These are phyloP conservation scores for Rhyacophila brunnea DNA, from an alignment of 1,140 invertebrate genomes.

Conservation along the genomic window DNA sequence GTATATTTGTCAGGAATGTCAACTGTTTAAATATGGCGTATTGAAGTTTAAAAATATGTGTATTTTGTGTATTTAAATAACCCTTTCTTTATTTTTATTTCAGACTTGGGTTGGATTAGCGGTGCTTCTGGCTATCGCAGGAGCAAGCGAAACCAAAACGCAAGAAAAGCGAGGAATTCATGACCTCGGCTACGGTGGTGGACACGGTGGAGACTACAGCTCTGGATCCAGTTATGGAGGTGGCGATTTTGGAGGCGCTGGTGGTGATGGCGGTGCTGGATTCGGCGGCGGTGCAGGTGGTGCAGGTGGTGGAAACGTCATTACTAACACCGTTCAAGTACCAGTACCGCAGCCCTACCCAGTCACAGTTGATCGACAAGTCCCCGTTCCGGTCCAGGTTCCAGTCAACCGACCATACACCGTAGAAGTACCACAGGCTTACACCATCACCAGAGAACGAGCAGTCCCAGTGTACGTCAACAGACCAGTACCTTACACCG, in stretches of 20 bases:
- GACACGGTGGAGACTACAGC: background rate
- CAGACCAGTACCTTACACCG: slow-evolving; percentile 52
- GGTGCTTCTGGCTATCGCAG: slow-evolving; percentile 35
- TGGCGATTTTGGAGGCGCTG: background rate
- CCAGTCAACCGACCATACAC: slow-evolving; percentile 57
- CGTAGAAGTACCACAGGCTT: slow-evolving; percentile 54
- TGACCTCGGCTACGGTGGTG: background rate
- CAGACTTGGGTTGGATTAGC: background rate
- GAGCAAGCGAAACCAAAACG: background rate
- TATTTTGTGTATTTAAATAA: no score
- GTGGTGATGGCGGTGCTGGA: slow-evolving; percentile 17
- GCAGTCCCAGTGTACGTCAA: slow-evolving; percentile 50
- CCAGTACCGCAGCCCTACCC: slow-evolving; percentile 44
- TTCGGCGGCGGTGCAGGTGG: slow-evolving; percentile 20
- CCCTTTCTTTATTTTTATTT: slow-evolving; percentile 4
- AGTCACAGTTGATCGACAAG: slow-evolving; percentile 40
- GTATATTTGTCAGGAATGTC: no score
- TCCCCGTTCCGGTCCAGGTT: slow-evolving; percentile 40
- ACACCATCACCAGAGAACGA: slow-evolving; percentile 53
- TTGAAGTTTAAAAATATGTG: no score
- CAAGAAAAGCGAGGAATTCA: slow-evolving; percentile 1
- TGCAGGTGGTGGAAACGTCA: slow-evolving; percentile 33
- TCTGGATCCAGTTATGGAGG: background rate
- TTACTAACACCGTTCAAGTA: slow-evolving; percentile 39
- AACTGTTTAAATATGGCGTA: no score